Evolutionary conservation across 2,797 vertebrate genomes (phyloP), one percentile per base, ranked within the genome.

Genomic region (Euphonia xanthogaster): DNA sequence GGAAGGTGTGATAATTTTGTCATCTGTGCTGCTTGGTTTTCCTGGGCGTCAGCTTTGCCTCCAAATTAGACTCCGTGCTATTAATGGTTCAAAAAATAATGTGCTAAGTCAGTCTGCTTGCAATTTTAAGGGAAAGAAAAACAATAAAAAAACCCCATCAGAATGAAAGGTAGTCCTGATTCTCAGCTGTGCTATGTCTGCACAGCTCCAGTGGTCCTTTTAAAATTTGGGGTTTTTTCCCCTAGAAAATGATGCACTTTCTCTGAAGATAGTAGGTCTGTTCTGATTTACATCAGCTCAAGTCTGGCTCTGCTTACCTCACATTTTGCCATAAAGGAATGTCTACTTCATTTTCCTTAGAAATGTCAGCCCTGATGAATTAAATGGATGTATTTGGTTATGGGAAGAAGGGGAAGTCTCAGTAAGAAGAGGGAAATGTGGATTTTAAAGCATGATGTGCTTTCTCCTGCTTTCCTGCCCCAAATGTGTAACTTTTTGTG

Each of bases 1-100:
- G 75, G 77, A 97, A 98, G 97, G 97, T 98, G 97, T 98, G 97
- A 98, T 96, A 96, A 97, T 97, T 97, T 96, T 97, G 96, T 97
- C 97, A 98, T 97, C 96, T 96, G 93, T 96, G 94, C 96, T 42
- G 23, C 85, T 96, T 97, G 81, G 25, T 80, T 95, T 94, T 86
- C 74, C 47, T 87, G 65, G 47, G 57, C 0, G 1, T 76, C 87
- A 85, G 61, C 67, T 95, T 66, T 90, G 82, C 82, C 81, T 93
- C 94, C 71, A 66, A 91, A 95, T 91, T 88, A 94, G 44, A 72
- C 70, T 75, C 47, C 48, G 16, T 0, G 1, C 60, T 94, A 93
- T 81, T 94, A 97, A 90, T 94, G 94, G 66, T 44, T 86, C 25
- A 84, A 81, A 93, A 90, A 92, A 74, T 45, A 74, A 57, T 7